A percentile compares a stretch with the other conserved stretches of the same genome.
Evolutionary conservation across 1,140 invertebrate species (phyloP).

Genomic region (Macrotrachela quadricornifera): DNA sequence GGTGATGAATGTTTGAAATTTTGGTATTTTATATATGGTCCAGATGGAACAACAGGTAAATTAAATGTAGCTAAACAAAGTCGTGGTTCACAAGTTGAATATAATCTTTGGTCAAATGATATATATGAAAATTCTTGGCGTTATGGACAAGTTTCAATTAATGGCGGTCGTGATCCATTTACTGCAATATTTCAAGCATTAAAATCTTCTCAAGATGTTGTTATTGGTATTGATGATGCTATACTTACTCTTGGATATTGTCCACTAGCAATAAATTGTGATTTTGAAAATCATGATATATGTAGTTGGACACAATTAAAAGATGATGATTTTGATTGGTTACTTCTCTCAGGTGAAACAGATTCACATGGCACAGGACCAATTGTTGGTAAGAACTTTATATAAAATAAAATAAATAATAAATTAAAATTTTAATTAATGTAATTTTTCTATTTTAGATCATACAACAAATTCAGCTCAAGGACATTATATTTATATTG

Average conservation of each 20-base stretch:
- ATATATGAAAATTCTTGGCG: neutral
- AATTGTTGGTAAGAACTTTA: conserved; percentile 14
- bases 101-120: neutral
- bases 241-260: neutral
- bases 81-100: neutral
- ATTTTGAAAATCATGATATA: conserved; percentile 11
- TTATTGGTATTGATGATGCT: conserved; percentile 6
- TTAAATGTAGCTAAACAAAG: neutral
- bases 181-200: conserved; percentile 3
- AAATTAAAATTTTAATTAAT: too few relatives aligned
- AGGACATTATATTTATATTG: conserved; percentile 57
- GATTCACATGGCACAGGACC: conserved; percentile 14
- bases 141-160: neutral
- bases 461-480: conserved; percentile 6
- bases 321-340: conserved; percentile 13
- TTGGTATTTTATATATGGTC: neutral
- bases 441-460: neutral
- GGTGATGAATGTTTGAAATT: conserved; percentile 4
- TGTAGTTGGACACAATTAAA: conserved; percentile 16
- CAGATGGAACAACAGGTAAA: neutral
- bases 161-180: neutral
- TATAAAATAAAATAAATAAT: too few relatives aligned
- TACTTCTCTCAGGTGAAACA: conserved; percentile 11
- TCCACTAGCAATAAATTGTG: conserved; percentile 8
- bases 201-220: conserved; percentile 6